Evolutionary conservation across 2,113 vertebrate species (phyloP), one percentile per base, ranked within the genome.

Genomic region (Platichthys flesus): DNA sequence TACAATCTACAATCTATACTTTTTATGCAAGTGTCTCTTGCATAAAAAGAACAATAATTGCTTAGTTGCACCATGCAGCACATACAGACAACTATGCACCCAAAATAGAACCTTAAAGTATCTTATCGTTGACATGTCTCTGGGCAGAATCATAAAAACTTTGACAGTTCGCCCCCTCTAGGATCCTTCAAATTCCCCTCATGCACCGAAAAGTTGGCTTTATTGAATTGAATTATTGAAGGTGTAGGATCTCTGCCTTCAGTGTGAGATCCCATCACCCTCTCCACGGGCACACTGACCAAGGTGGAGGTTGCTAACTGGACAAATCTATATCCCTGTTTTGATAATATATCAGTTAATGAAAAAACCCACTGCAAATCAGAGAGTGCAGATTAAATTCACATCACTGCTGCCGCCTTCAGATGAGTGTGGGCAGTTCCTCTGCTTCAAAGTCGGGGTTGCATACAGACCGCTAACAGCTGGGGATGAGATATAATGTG

Each of bases 201-300:
- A 8, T 9, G 21, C 35, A 3, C 9, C 24, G 26, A 61, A 37
- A 9, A 26, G 9, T 67, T 49, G 45, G 26, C n/a, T 20, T 15
- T 37, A 51, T 51, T 75, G 31, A n/a, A 59, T 63, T 31, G 5
- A 31, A 31, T 31, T 31, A 31, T 31, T 31, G 31, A 62, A 68
- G 35, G 47, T 57, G 57, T 56, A 24, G 12, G 21, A 21, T 16
- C 13, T 64, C 40, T n/a, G 21, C 40, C 37, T 64, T 9, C 61
- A 14, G 24, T 49, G 40, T 47, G 42, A 64, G 42, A 49, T 49
- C 40, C 42, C 14, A 23, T n/a, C 1, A 47, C 45, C 45, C 45
- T 47, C 13, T 62, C 23, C n/a, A 57, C 16, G 12, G 40, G 57
- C 4, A 42, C 24, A 47, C 45, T 47, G 45, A 4, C 42, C 42